A percentile compares a stretch with the other conserved stretches of the same genome.
These are phyloP conservation scores for Aleiodes testaceus DNA, from an alignment of 2,888 invertebrate genomes.

Conservation along the genomic window DNA sequence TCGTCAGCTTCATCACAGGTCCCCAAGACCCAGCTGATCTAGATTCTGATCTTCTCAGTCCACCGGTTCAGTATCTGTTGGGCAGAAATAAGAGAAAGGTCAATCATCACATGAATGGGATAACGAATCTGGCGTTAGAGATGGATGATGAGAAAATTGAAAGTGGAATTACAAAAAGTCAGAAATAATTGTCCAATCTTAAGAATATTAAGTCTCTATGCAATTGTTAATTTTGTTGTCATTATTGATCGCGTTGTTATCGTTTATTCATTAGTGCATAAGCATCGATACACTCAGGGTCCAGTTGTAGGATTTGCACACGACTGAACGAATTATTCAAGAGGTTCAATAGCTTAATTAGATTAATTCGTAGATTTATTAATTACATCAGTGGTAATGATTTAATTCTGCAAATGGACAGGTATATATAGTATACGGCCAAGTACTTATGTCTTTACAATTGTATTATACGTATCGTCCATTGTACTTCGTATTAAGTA, in stretches of 20 bases:
- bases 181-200: slow-evolving; percentile 24
- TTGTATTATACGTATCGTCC: neutral
- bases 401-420: neutral
- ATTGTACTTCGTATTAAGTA: too few relatives aligned
- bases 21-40: slow-evolving; percentile 78
- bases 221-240: too few relatives aligned
- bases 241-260: too few relatives aligned
- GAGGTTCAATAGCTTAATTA: slow-evolving; percentile 3
- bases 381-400: neutral
- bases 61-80: slow-evolving; percentile 77
- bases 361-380: neutral
- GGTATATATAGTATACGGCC: neutral
- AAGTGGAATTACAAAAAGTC: slow-evolving; percentile 47
- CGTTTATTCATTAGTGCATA: neutral
- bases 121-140: slow-evolving; percentile 66
- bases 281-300: too few relatives aligned
- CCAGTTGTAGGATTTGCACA: neutral
- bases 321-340: slow-evolving; percentile 19
- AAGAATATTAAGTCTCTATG: too few relatives aligned
- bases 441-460: slow-evolving; percentile 9
- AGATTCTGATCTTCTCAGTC: slow-evolving; percentile 81
- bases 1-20: slow-evolving; percentile 82
- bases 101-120: slow-evolving; percentile 59
- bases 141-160: slow-evolving; percentile 65
- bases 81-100: slow-evolving; percentile 56